Conservation (phyloP, 2,888 invertebrate genomes). For the Mythimna impura region DNA sequence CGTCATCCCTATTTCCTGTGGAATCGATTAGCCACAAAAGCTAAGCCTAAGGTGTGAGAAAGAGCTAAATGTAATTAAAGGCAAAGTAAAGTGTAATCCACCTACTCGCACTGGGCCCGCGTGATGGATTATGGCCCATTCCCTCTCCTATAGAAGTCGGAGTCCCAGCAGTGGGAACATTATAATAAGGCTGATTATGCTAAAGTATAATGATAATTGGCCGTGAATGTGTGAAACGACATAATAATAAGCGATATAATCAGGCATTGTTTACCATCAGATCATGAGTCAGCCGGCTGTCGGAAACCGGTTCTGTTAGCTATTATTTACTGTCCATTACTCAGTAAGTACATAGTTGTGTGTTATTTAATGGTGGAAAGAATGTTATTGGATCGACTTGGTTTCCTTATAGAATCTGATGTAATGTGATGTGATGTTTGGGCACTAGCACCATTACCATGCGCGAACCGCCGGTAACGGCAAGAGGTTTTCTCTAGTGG, state of each 20-base stretch:
- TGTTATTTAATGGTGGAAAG: slow-evolving; percentile 19
- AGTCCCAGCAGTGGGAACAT: too few relatives aligned
- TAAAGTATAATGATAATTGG: slow-evolving; percentile 12
- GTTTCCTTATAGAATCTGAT: neutral
- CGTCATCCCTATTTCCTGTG: neutral
- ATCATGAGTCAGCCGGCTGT: slow-evolving; percentile 39
- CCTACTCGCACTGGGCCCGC: too few relatives aligned
- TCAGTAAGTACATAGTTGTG: neutral
- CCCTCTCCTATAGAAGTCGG: too few relatives aligned
- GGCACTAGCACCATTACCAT: neutral
- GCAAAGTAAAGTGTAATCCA: neutral
- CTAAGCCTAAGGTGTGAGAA: too few relatives aligned
- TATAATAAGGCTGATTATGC: too few relatives aligned
- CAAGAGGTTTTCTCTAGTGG: too few relatives aligned
- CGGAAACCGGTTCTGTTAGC: slow-evolving; percentile 41
- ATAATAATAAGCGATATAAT: slow-evolving; percentile 37
- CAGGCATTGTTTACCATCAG: slow-evolving; percentile 51
- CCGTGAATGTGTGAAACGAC: slow-evolving; percentile 40
- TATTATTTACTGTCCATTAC: slow-evolving; percentile 39
- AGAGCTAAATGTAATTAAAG: neutral
- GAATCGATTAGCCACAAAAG: neutral
- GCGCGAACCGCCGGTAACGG: too few relatives aligned
- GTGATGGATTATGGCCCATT: too few relatives aligned
- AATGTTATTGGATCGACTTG: slow-evolving; percentile 10
- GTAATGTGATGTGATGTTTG: neutral